Evolutionary conservation across 2,113 vertebrate species (phyloP), one percentile per base, ranked within the genome.

Genomic region (Cyanistes caeruleus): DNA sequence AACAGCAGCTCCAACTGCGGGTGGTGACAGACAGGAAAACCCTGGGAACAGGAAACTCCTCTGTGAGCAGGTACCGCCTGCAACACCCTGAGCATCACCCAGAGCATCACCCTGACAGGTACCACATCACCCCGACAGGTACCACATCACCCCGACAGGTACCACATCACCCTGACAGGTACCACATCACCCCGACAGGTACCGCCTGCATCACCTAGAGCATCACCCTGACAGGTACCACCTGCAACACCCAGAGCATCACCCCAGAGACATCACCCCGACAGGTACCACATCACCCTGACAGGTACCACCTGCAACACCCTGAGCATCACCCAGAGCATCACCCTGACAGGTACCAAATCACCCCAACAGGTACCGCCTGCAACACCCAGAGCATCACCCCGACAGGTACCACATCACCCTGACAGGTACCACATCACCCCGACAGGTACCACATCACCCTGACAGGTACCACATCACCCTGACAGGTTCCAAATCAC

Each of bases 121-220:
- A 37, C 12, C 17, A 43, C 14, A 22, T 37, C 23, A 46, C 25
- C 24, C 41, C 1, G 0, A 28, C 5, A 2, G 35, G 35, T 2
- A 21, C 77, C 39, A 5, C 24, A 44, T 49, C 35, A 59, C 9
- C 65, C 65, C 1, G 0, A 28, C 5, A 2, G 33, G 35, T 2
- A 21, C 77, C 39, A 5, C 23, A 44, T 49, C 35, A 59, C 9
- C 65, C 65, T 28, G 35, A 82, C n/a, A n/a, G n/a, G 79, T 53
- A 39, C 10, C 37, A 39, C 39, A 39, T 39, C 39, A 39, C 11
- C 39, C 39, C 5, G 39, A n/a, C 58, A 60, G 58, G n/a, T 60
- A 37, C 25, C 16, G 19, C 24, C 37, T 37, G 79, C 44, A 39
- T 39, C 37, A 39, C 37, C 37, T 10, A 39, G 37, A 39, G 37